These are phyloP conservation scores for Platycheirus rosarum DNA, from an alignment of 2,888 invertebrate genomes.

Conservation along the genomic window DNA sequence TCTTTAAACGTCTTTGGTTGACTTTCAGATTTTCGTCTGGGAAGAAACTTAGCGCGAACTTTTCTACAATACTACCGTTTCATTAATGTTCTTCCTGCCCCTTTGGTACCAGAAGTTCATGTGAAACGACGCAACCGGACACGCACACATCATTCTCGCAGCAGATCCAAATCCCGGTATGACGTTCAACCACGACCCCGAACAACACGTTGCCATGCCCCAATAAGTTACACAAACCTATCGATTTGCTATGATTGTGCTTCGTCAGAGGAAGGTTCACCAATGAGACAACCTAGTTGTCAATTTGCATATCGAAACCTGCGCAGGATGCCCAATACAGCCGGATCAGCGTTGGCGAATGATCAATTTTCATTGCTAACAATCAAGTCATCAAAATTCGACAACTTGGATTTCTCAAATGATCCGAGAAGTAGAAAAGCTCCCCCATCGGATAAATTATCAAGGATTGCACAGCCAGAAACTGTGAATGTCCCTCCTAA, in stretches of 20 bases:
- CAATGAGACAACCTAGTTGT: slow-evolving; percentile 78
- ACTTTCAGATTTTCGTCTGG: slow-evolving; percentile 88
- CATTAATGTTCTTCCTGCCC: slow-evolving; percentile 86
- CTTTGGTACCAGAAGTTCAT: slow-evolving; percentile 82
- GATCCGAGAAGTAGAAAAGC: slow-evolving; percentile 70
- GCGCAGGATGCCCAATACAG: slow-evolving; percentile 75
- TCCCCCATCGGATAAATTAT: slow-evolving; percentile 54
- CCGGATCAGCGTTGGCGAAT: slow-evolving; percentile 75
- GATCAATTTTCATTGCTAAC: slow-evolving; percentile 81
- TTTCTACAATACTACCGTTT: slow-evolving; percentile 92
- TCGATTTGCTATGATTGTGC: slow-evolving; percentile 84
- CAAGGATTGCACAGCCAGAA: slow-evolving; percentile 50
- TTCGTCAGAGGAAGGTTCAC: slow-evolving; percentile 83
- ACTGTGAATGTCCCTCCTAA: slow-evolving; percentile 83
- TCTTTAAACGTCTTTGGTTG: no score
- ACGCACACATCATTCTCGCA: slow-evolving; percentile 80
- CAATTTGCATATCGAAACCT: slow-evolving; percentile 79
- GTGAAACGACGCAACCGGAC: slow-evolving; percentile 80
- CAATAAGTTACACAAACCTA: slow-evolving; percentile 84
- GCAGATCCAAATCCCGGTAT: slow-evolving; percentile 81
- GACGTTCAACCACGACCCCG: slow-evolving; percentile 82
- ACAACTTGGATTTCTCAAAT: slow-evolving; percentile 76
- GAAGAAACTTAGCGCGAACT: slow-evolving; percentile 89
- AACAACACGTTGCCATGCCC: slow-evolving; percentile 83
- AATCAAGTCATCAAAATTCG: slow-evolving; percentile 78